phyloP scores from a whole-genome alignment of 53 echinoderm and acorn worm genomes.

The Apostichopus leukothele region DNA sequence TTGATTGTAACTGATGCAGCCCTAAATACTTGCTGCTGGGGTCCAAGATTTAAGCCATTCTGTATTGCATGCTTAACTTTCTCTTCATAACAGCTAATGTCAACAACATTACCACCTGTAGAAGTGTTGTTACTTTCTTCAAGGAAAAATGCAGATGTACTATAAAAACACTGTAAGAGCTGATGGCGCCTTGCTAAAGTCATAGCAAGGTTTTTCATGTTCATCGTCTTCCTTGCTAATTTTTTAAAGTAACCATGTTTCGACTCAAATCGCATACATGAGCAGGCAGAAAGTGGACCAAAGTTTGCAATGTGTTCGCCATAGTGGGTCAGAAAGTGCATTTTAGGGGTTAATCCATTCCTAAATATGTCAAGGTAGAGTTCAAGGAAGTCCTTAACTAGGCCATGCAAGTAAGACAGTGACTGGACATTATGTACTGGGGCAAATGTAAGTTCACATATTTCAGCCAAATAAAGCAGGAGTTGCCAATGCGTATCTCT shows the following conservation, averaged over 20 bases:
- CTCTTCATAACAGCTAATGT: background rate
- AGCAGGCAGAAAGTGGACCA: conserved; percentile 46
- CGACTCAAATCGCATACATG: conserved; percentile 35
- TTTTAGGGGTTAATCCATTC: conserved; percentile 35
- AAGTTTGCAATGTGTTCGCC: conserved; percentile 48
- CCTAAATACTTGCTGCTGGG: background rate
- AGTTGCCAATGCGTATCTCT: conserved; percentile 30
- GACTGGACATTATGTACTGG: conserved; percentile 36
- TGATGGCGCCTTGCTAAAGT: conserved; percentile 50
- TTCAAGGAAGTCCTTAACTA: conserved; percentile 47
- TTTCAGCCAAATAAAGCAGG: conserved; percentile 3
- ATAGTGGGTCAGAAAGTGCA: conserved; percentile 51
- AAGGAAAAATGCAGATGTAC: background rate
- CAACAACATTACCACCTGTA: conserved; percentile 3
- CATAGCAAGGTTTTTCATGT: conserved; percentile 44
- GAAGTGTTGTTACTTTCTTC: background rate
- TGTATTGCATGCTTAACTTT: background rate
- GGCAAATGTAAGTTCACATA: conserved; percentile 25
- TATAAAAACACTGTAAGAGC: conserved; percentile 48
- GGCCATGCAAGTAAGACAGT: conserved; percentile 8
- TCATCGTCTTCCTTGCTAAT: conserved; percentile 45
- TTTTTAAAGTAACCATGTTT: conserved; percentile 50
- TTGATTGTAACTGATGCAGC: background rate
- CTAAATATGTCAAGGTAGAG: conserved; percentile 28
- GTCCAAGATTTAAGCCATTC: background rate